Conservation (phyloP, 2,113 vertebrate species). For the Marmota monax region DNA sequence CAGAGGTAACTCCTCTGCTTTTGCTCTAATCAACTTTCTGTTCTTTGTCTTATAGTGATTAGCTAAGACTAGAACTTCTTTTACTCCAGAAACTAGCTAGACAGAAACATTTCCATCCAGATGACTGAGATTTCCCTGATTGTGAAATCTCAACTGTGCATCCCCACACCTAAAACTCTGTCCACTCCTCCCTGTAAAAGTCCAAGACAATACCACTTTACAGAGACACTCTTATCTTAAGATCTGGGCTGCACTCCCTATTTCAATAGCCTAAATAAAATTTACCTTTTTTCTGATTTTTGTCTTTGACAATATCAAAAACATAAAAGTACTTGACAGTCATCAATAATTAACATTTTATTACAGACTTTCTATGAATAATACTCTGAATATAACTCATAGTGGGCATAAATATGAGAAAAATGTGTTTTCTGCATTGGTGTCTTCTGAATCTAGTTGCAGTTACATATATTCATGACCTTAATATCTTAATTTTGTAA, state of each 20-base stretch:
- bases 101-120: background rate
- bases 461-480: background rate
- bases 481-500: constrained; percentile 53
- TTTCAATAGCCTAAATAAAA: background rate
- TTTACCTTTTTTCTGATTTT: background rate
- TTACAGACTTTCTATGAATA: background rate
- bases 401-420: background rate
- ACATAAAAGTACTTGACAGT: background rate
- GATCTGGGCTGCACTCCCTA: background rate
- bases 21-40: background rate
- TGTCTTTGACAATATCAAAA: background rate
- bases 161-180: background rate
- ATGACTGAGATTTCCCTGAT: background rate
- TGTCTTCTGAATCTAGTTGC: background rate
- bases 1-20: background rate
- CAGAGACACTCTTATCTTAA: background rate
- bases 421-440: background rate
- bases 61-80: constrained; percentile 14
- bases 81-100: background rate
- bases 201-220: background rate
- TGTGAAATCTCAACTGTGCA: background rate
- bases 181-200: background rate
- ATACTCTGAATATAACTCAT: background rate
- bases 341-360: background rate
- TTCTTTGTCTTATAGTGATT: constrained; percentile 10